phyloP scores from a whole-genome alignment of 2,113 vertebrate genomes.

The Gallinago media region DNA sequence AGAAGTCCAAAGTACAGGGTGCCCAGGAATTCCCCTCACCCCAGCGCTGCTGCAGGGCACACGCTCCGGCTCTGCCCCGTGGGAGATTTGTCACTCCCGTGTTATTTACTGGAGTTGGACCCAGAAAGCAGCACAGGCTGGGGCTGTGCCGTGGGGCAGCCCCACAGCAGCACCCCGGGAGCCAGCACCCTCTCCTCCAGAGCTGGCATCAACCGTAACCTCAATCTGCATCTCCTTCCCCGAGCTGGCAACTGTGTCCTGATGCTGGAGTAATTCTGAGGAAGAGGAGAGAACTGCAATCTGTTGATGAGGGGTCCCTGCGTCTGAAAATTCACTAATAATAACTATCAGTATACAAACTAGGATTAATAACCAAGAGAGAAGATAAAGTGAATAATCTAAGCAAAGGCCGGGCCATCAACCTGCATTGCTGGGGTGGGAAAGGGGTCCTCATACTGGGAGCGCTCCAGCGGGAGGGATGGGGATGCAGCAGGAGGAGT shows the following conservation, averaged over 20 bases:
- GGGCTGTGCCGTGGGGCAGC: not conserved
- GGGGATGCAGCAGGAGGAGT: not conserved
- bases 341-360: not conserved
- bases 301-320: not conserved
- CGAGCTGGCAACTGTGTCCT: not conserved
- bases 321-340: not conserved
- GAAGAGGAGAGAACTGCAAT: not conserved
- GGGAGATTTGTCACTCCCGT: rapidly evolving
- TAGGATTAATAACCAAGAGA: not conserved
- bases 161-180: rapidly evolving
- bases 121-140: rapidly evolving
- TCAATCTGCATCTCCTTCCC: not conserved
- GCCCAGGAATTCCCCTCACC: too few relatives aligned
- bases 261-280: not conserved
- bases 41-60: rapidly evolving
- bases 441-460: not conserved
- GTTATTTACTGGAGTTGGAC: not conserved
- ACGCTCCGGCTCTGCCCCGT: rapidly evolving
- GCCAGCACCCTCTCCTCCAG: not conserved
- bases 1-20: not conserved
- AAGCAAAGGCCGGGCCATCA: too few relatives aligned
- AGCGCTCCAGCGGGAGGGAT: not conserved
- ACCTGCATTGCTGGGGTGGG: not conserved
- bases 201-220: not conserved
- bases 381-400: not conserved